These are phyloP conservation scores for Pseudomugil gertrudae DNA, from an alignment of 2,797 vertebrate species.

Conservation along the genomic window DNA sequence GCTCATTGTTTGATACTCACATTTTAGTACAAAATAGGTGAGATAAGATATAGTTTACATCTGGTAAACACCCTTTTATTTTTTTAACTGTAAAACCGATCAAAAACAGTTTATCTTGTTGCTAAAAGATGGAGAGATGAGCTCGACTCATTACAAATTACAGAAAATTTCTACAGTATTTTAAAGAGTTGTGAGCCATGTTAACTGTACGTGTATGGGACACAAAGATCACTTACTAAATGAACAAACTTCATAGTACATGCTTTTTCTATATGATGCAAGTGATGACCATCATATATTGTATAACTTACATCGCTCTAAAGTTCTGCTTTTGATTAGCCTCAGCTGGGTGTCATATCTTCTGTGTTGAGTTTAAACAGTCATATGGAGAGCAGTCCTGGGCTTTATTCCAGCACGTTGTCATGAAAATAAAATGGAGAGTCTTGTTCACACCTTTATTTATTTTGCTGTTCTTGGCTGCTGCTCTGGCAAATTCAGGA, in stretches of 20 bases:
- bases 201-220: constrained; percentile 13
- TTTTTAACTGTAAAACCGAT: constrained; percentile 1
- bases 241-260: background rate
- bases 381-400: constrained; percentile 40
- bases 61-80: constrained; percentile 1
- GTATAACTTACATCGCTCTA: background rate
- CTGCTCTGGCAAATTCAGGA: constrained; percentile 22
- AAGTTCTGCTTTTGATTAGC: constrained; percentile 29
- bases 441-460: constrained; percentile 66
- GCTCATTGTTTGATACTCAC: constrained; percentile 47
- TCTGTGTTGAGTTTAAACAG: constrained; percentile 59
- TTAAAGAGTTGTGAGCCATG: background rate
- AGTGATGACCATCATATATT: background rate
- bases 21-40: constrained; percentile 22
- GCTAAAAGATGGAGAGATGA: background rate
- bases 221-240: constrained; percentile 15
- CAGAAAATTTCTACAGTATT: background rate
- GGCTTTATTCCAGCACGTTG: constrained; percentile 50
- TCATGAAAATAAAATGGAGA: constrained; percentile 58
- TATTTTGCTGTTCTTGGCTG: constrained; percentile 62
- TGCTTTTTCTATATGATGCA: background rate
- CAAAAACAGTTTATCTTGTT: background rate
- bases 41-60: constrained; percentile 6
- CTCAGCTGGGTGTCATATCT: constrained; percentile 15
- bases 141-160: constrained; percentile 1